These are phyloP conservation scores for Parnassius smintheus DNA, from an alignment of 2,888 invertebrate genomes.

Conservation along the genomic window DNA sequence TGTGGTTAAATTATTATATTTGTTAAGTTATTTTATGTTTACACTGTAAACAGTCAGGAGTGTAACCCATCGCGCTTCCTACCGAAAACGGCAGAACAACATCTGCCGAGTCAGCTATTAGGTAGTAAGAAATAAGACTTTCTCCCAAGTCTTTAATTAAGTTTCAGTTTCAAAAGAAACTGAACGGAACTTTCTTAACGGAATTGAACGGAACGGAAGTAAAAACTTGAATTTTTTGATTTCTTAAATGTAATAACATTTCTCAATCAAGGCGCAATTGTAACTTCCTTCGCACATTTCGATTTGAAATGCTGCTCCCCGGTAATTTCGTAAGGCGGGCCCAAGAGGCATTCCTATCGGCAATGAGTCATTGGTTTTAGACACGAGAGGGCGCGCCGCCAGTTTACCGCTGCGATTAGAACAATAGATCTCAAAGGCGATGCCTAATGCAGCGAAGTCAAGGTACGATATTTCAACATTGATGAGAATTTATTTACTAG, in stretches of 20 bases:
- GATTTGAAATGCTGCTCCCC: conserved; percentile 47
- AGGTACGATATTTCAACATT: conserved; percentile 4
- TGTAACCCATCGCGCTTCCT: too few relatives aligned
- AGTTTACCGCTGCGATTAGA: conserved; percentile 37
- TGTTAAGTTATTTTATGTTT: too few relatives aligned
- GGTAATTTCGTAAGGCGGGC: conserved; percentile 52
- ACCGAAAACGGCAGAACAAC: too few relatives aligned
- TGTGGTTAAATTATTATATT: too few relatives aligned
- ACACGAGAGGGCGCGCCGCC: conserved; percentile 44
- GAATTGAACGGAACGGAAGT: too few relatives aligned
- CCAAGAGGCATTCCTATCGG: conserved; percentile 55
- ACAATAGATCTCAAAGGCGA: conserved; percentile 41
- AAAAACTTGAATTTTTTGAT: background rate
- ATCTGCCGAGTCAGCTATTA: too few relatives aligned
- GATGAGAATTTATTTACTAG: background rate
- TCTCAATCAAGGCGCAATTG: conserved; percentile 47
- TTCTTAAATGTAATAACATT: conserved; percentile 39
- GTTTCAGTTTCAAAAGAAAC: too few relatives aligned
- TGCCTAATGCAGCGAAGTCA: conserved; percentile 28
- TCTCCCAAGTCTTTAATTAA: background rate
- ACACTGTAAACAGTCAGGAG: too few relatives aligned
- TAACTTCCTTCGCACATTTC: conserved; percentile 56
- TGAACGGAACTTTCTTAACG: too few relatives aligned
- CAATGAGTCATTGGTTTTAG: conserved; percentile 48
- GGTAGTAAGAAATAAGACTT: too few relatives aligned